Evolutionary conservation across 1,140 invertebrate species (phyloP).

Genomic region (Trichonephila clavipes): DNA sequence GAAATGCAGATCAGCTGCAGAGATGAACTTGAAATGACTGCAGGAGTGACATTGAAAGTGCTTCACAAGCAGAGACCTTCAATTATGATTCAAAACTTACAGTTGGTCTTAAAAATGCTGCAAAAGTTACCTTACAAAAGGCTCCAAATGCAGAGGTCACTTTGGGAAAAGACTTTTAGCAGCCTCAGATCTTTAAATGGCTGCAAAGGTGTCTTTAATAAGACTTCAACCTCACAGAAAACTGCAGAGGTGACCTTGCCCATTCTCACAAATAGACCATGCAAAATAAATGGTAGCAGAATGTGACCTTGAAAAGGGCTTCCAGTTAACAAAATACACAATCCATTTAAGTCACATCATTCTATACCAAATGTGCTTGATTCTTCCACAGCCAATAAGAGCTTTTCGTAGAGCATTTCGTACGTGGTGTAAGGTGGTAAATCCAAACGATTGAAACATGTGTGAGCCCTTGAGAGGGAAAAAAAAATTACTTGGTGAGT

Average conservation of each 20-base stretch:
- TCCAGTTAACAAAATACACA: neutral
- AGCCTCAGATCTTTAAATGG: neutral
- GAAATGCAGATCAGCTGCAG: neutral
- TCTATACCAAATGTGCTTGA: constrained; percentile 99
- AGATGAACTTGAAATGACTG: neutral
- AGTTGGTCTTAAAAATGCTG: neutral
- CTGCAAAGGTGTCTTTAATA: neutral
- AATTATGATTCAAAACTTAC: neutral
- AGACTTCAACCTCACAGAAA: neutral
- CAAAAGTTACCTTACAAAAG: neutral
- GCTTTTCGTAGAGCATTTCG: constrained; percentile 95
- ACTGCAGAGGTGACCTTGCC: neutral
- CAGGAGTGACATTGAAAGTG: neutral
- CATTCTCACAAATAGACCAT: neutral
- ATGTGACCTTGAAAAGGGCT: neutral
- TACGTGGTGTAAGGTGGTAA: constrained; percentile 96
- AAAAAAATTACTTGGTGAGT: neutral
- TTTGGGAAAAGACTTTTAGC: neutral
- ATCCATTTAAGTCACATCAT: constrained; percentile 81
- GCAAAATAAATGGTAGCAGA: neutral
- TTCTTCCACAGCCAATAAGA: constrained; percentile 96
- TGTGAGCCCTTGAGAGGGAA: constrained; percentile 88
- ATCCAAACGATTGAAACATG: constrained; percentile 98
- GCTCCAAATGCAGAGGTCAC: constrained; percentile 9
- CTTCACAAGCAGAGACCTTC: neutral